Percentiles rank a stretch among this genome's conserved stretches.
These are phyloP conservation scores for Globia sparganii DNA, from an alignment of 2,888 invertebrate species.

Conservation along the genomic window DNA sequence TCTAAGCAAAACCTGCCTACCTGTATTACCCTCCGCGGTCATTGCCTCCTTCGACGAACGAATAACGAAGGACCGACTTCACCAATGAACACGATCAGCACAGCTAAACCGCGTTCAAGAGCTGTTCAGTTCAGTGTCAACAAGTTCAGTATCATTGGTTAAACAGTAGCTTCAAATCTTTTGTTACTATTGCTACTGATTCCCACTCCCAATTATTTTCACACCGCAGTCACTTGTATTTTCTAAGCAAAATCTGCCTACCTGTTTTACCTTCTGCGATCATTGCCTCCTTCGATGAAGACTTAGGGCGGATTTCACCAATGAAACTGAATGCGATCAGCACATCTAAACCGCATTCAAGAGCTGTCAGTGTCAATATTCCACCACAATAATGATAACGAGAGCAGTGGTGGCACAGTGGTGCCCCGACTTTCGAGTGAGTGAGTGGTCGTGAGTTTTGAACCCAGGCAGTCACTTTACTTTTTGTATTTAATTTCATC, in stretches of 20 bases:
- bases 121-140: background rate
- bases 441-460: background rate
- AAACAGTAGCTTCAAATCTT: too few relatives aligned
- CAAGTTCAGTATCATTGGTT: too few relatives aligned
- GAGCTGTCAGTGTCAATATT: background rate
- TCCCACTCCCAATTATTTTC: constrained; percentile 7
- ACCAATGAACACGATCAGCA: background rate
- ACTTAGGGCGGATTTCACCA: too few relatives aligned
- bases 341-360: background rate
- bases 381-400: background rate
- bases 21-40: constrained; percentile 13
- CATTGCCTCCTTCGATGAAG: too few relatives aligned
- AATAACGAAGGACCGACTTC: background rate
- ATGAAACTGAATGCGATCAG: background rate
- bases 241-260: background rate
- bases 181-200: background rate
- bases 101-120: too few relatives aligned
- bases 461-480: background rate
- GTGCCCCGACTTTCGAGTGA: background rate
- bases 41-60: constrained; percentile 7
- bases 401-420: background rate
- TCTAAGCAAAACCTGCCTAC: background rate
- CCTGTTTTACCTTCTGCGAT: too few relatives aligned
- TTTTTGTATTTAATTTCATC: background rate
- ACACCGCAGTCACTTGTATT: constrained; percentile 5